Evolutionary conservation across 2,113 vertebrate genomes (phyloP), one percentile per base, ranked within the genome.

Genomic region (Polypterus bichir): DNA sequence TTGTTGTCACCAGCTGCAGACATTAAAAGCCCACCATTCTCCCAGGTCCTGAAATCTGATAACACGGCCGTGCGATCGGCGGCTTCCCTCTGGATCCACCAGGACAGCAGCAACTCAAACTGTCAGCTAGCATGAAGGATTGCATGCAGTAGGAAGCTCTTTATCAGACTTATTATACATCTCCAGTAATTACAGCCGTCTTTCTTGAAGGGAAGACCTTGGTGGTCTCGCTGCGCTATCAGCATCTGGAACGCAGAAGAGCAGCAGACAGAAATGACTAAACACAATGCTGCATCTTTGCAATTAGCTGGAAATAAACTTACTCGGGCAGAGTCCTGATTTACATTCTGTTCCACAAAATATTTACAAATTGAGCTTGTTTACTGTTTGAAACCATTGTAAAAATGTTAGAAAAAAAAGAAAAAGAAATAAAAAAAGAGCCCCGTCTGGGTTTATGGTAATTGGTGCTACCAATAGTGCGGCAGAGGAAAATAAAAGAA

Each of bases 221-320:
- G 85, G 82, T 87, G 85, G 85, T 86, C 83, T 70, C 65, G 66
- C 52, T 58, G 63, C 64, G 68, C 71, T 83, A 81, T 85, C 80
- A 80, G 77, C 71, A 75, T 82, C 71, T 80, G 83, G 82, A 83
- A 81, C 75, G 77, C 64, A 71, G 57, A 70, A 62, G 59, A 52
- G 72, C 68, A 65, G 68, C 61, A 69, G 77, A 73, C 70, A 8
- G 10, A 52, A 52, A 71, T 65, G 73, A 68, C 72, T 69, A 69
- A 59, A 76, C 61, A 49, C 68, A 66, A 64, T 64, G 69, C 63
- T 65, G 68, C 74, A 69, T 79, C 75, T 58, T 72, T 70, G 77
- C 79, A 84, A 88, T 85, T 86, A 84, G 73, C 75, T 60, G 56
- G 76, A 79, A 77, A 84, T 81, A 83, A 86, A 83, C 78, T 75